A percentile compares a stretch with the other conserved stretches of the same genome.
phyloP scores from a whole-genome alignment of 1,140 invertebrate species.

The Trypoxylus dichotomus region DNA sequence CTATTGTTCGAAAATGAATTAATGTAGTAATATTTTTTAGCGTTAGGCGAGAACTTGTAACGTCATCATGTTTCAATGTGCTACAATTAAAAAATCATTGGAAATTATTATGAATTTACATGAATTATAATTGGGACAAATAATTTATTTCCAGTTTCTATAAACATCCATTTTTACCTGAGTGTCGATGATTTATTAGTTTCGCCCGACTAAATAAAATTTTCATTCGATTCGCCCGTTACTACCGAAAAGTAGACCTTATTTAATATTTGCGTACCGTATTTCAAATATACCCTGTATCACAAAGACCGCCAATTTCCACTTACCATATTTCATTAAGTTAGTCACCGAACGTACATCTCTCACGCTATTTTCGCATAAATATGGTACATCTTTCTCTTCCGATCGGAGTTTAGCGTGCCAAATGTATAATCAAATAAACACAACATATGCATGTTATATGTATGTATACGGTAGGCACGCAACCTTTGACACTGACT shows the following conservation, averaged over 20 bases:
- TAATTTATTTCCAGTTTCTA: too few species aligned
- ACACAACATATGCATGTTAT: background rate
- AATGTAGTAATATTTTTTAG: too few species aligned
- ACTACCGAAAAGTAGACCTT: background rate
- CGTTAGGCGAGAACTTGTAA: too few species aligned
- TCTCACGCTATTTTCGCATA: background rate
- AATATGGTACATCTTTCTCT: background rate
- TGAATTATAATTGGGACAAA: too few species aligned
- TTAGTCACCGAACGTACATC: background rate
- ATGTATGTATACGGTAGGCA: background rate
- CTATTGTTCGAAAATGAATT: too few species aligned
- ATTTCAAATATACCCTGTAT: too few species aligned
- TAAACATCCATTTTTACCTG: too few species aligned
- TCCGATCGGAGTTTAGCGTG: background rate
- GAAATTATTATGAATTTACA: too few species aligned
- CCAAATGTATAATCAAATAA: constrained; percentile 18
- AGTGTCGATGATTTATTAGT: too few species aligned
- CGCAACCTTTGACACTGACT: constrained; percentile 22
- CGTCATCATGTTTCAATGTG: too few species aligned
- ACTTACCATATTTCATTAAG: background rate
- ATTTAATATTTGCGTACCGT: background rate
- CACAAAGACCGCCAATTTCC: background rate
- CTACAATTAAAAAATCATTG: too few species aligned
- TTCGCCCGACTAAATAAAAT: background rate
- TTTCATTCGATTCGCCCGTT: background rate